Percentiles rank a stretch among this genome's conserved stretches.
phyloP scores from a whole-genome alignment of 2,797 vertebrate genomes.

The Serranus cabrilla region DNA sequence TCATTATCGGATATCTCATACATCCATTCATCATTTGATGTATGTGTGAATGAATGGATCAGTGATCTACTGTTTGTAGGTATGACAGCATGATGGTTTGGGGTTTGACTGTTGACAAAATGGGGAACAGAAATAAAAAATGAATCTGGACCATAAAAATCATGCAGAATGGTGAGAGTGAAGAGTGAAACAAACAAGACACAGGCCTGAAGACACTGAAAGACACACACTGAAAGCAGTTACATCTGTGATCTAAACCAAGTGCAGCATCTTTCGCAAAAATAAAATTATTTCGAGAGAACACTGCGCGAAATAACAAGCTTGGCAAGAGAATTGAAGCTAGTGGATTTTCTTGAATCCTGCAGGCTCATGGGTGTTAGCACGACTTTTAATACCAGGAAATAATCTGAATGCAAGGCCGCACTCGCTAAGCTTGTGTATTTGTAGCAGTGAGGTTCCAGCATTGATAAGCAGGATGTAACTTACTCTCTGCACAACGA shows the following conservation, averaged over 20 bases:
- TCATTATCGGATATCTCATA: slow-evolving; percentile 12
- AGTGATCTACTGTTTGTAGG: slow-evolving; percentile 17
- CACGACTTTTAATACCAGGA: slow-evolving; percentile 44
- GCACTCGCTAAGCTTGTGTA: slow-evolving; percentile 74
- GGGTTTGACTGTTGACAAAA: slow-evolving; percentile 10
- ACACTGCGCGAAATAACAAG: slow-evolving; percentile 78
- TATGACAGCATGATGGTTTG: slow-evolving; percentile 19
- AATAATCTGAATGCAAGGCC: slow-evolving; percentile 45
- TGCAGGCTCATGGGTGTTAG: slow-evolving; percentile 36
- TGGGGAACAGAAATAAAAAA: slow-evolving; percentile 21
- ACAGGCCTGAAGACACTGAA: slow-evolving; percentile 59
- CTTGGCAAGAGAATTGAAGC: slow-evolving; percentile 63
- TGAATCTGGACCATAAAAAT: slow-evolving; percentile 26
- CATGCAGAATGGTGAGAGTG: slow-evolving; percentile 34
- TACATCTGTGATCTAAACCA: slow-evolving; percentile 80
- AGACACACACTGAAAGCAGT: slow-evolving; percentile 66
- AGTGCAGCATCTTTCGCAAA: slow-evolving; percentile 81
- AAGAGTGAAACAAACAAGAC: slow-evolving; percentile 46
- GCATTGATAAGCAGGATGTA: slow-evolving; percentile 75
- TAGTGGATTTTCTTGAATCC: slow-evolving; percentile 39
- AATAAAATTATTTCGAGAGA: slow-evolving; percentile 68
- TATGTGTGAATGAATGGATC: slow-evolving; percentile 17
- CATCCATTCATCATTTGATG: slow-evolving; percentile 14
- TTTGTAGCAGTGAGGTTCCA: slow-evolving; percentile 77
- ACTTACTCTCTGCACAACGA: slow-evolving; percentile 73